These are phyloP conservation scores for Ceratosolen fusciceps DNA, from an alignment of 1,140 invertebrate species.

Conservation along the genomic window DNA sequence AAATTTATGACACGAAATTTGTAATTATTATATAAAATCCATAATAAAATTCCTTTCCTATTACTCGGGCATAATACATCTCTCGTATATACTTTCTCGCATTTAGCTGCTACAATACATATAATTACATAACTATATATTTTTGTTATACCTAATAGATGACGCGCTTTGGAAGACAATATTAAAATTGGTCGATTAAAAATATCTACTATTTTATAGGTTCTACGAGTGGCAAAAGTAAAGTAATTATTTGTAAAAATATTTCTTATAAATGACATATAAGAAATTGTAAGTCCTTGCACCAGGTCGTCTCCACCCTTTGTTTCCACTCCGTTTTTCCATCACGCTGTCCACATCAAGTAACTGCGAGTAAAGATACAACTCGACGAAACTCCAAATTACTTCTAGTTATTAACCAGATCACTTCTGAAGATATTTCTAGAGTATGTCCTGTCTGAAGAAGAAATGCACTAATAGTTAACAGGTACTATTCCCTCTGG, in stretches of 20 bases:
- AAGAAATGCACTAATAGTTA: no score
- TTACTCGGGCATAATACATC: neutral
- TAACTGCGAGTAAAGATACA: no score
- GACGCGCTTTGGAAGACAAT: slow-evolving; percentile 44
- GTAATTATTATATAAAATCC: slow-evolving; percentile 27
- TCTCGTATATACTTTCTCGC: slow-evolving; percentile 20
- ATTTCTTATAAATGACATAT: no score
- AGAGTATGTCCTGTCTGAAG: no score
- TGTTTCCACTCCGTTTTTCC: no score
- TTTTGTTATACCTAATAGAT: slow-evolving; percentile 31
- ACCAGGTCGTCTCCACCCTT: no score
- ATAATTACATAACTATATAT: slow-evolving; percentile 13
- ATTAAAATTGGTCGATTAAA: slow-evolving; percentile 21
- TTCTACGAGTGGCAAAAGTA: neutral
- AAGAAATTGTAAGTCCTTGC: no score
- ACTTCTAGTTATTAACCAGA: no score
- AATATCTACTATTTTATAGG: neutral
- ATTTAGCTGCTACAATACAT: slow-evolving; percentile 16
- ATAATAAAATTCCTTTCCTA: slow-evolving; percentile 6
- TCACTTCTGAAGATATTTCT: no score
- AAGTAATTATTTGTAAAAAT: neutral
- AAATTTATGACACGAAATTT: slow-evolving; percentile 44
- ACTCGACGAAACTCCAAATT: no score
- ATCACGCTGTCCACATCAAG: no score
- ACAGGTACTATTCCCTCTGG: no score